Conservation (phyloP, 2,888 invertebrate species). For the Ctenicera cuprea region DNA sequence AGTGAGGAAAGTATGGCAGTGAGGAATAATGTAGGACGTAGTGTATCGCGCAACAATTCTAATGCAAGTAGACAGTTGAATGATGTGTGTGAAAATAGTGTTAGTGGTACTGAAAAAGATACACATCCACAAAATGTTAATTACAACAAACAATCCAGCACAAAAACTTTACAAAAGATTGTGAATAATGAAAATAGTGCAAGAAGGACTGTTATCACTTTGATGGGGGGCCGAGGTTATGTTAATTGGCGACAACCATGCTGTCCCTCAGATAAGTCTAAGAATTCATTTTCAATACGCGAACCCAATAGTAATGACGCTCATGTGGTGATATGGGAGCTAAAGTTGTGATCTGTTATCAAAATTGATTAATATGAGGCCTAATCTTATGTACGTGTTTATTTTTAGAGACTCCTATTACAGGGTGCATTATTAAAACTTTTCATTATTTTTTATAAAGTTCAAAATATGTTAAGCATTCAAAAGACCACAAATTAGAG, state of each 20-base stretch:
- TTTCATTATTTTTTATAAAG: neutral
- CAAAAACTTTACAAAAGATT: constrained; percentile 47
- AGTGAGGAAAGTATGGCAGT: constrained; percentile 89
- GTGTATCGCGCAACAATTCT: constrained; percentile 85
- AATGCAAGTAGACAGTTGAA: constrained; percentile 81
- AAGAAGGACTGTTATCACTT: constrained; percentile 86
- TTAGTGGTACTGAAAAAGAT: constrained; percentile 55
- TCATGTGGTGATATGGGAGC: constrained; percentile 93
- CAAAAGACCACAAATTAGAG: neutral
- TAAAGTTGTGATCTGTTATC: constrained; percentile 79
- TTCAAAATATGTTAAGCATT: neutral
- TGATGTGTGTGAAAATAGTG: constrained; percentile 65
- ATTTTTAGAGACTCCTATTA: constrained; percentile 21
- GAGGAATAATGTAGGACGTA: constrained; percentile 75
- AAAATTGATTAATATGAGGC: constrained; percentile 30
- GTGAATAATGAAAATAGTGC: constrained; percentile 63
- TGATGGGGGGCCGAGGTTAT: constrained; percentile 93
- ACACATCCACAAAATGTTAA: constrained; percentile 52
- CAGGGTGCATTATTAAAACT: constrained; percentile 34
- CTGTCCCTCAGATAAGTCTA: constrained; percentile 75
- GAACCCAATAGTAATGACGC: constrained; percentile 90
- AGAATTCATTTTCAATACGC: constrained; percentile 73
- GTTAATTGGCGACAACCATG: constrained; percentile 89
- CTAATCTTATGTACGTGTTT: constrained; percentile 41
- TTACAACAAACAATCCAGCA: constrained; percentile 50